phyloP scores from a whole-genome alignment of 2,797 vertebrate genomes.

The Acipenser ruthenus region DNA sequence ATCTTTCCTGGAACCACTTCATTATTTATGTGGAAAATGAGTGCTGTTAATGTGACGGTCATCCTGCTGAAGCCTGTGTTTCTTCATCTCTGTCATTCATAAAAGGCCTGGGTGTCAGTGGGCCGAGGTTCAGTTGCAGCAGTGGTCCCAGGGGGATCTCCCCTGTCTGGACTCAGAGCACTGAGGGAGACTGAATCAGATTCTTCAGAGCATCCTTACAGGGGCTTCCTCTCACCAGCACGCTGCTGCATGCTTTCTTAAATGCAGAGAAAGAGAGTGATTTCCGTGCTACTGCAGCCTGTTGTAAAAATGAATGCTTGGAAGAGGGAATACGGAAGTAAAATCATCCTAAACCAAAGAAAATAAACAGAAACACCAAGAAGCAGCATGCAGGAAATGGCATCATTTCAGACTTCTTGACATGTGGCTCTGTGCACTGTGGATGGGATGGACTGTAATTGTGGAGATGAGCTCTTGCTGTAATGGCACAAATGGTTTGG shows the following conservation, averaged over 20 bases:
- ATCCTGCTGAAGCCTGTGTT: not conserved
- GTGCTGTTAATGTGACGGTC: not conserved
- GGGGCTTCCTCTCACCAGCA: conserved; percentile 50
- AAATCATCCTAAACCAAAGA: conserved; percentile 48
- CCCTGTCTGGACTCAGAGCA: conserved; percentile 30
- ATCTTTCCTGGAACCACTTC: not conserved
- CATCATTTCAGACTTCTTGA: conserved; percentile 48
- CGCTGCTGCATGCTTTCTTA: conserved; percentile 5
- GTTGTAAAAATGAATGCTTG: conserved; percentile 54
- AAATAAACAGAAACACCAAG: conserved; percentile 14
- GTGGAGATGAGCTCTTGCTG: conserved; percentile 51
- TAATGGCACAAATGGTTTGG: conserved; percentile 65
- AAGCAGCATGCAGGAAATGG: conserved; percentile 50
- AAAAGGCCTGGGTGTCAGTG: conserved; percentile 35
- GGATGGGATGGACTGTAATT: conserved; percentile 58
- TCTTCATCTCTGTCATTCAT: conserved; percentile 19
- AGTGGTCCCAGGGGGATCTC: conserved; percentile 47
- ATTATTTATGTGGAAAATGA: not conserved
- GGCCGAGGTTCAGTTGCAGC: conserved; percentile 29
- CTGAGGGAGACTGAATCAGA: conserved; percentile 29
- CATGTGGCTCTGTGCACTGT: conserved; percentile 53
- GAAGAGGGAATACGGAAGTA: conserved; percentile 51
- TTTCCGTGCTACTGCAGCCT: conserved; percentile 48
- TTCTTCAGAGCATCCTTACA: conserved; percentile 56
- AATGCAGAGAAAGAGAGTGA: conserved; percentile 25